Evolutionary conservation across 2,888 invertebrate genomes (phyloP).

Genomic region (Drosophila setosimentum): DNA sequence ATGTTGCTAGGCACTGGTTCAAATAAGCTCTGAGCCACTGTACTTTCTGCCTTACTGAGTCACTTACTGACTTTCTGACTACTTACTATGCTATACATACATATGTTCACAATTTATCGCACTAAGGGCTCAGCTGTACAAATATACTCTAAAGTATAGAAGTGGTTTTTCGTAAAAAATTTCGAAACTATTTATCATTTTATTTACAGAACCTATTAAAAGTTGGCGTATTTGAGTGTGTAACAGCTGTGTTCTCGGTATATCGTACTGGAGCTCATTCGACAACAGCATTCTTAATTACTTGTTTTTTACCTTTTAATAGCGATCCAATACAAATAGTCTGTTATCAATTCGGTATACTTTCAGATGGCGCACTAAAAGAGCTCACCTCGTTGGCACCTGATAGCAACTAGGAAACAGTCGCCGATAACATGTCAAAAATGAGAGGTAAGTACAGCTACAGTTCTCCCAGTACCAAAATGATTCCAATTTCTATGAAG

Average conservation of each 20-base stretch:
- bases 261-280: background rate
- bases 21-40: no score
- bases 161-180: background rate
- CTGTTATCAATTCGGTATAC: background rate
- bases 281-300: background rate
- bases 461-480: background rate
- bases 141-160: background rate
- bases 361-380: conserved; percentile 61
- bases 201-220: background rate
- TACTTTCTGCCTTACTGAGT: background rate
- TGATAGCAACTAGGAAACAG: conserved; percentile 41
- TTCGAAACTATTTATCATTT: background rate
- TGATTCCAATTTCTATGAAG: conserved; percentile 14
- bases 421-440: conserved; percentile 61
- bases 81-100: no score
- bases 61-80: background rate
- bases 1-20: no score
- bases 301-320: background rate
- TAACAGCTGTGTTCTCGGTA: no score
- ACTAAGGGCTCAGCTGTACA: background rate
- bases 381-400: conserved; percentile 34
- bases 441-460: conserved; percentile 61
- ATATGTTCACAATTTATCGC: no score
- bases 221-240: background rate
- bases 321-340: background rate